phyloP scores from a whole-genome alignment of 1,140 invertebrate genomes.

The Bombus polaris region DNA sequence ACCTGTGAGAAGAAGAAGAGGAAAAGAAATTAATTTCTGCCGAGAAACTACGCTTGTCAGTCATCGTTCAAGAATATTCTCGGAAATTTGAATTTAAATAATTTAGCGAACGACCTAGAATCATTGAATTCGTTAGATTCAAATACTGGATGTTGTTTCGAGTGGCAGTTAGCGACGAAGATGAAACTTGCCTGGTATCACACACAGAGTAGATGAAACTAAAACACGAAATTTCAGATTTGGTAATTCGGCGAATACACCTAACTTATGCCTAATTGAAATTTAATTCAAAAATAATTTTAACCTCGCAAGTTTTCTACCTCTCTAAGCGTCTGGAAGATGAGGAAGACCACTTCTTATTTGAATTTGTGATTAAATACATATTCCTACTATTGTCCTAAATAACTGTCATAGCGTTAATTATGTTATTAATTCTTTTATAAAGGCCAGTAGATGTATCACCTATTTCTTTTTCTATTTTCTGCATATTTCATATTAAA shows the following conservation, averaged over 20 bases:
- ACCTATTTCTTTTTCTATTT: too few species aligned
- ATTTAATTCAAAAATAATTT: too few species aligned
- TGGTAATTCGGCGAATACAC: neutral
- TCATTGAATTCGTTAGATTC: neutral
- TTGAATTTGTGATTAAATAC: too few species aligned
- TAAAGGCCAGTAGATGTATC: too few species aligned
- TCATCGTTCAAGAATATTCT: neutral
- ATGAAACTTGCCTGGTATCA: too few species aligned
- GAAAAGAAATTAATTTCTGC: neutral
- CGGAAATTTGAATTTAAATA: neutral
- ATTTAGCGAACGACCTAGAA: neutral
- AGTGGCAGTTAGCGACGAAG: neutral
- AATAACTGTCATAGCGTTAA: too few species aligned
- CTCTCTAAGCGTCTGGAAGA: too few species aligned
- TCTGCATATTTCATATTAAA: neutral
- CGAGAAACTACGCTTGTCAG: slow-evolving; percentile 7
- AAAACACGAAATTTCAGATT: neutral
- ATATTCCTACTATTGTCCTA: too few species aligned
- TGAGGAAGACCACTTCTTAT: too few species aligned
- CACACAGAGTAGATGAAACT: neutral
- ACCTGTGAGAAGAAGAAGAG: neutral
- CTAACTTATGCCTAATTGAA: neutral
- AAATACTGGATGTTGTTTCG: neutral
- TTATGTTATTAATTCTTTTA: too few species aligned
- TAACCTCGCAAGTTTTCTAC: too few species aligned